phyloP scores from a whole-genome alignment of 2,797 vertebrate genomes.

The Phrynocephalus guinanensis region DNA sequence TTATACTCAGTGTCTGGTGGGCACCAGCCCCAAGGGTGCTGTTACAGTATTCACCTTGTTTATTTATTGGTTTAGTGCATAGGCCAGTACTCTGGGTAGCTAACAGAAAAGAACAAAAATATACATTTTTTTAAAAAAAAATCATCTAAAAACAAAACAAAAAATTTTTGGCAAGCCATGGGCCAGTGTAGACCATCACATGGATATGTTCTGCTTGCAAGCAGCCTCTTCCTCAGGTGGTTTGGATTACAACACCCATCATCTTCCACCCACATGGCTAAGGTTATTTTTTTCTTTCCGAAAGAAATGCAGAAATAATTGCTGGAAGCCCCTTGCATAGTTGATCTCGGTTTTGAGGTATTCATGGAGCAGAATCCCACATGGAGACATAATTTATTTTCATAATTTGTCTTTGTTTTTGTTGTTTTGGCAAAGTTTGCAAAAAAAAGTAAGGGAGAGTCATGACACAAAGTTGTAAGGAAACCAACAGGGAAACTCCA shows the following conservation, averaged over 20 bases:
- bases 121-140: too few species aligned
- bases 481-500: not conserved
- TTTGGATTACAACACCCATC: not conserved
- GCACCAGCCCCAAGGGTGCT: too few species aligned
- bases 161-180: too few species aligned
- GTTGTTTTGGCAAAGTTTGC: not conserved
- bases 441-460: too few species aligned
- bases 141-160: too few species aligned
- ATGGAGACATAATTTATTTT: not conserved
- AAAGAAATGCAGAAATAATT: not conserved
- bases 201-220: not conserved
- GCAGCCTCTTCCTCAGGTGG: not conserved
- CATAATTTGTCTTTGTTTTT: not conserved
- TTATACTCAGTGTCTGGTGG: too few species aligned
- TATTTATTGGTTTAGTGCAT: too few species aligned
- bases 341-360: not conserved
- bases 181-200: too few species aligned
- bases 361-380: not conserved
- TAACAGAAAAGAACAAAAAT: too few species aligned
- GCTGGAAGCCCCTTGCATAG: not conserved
- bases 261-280: not conserved
- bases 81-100: too few species aligned
- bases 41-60: too few species aligned
- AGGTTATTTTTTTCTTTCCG: not conserved
- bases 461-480: too few species aligned